Evolutionary conservation across 2,797 vertebrate species (phyloP).

Genomic region (Delichon dasypus): DNA sequence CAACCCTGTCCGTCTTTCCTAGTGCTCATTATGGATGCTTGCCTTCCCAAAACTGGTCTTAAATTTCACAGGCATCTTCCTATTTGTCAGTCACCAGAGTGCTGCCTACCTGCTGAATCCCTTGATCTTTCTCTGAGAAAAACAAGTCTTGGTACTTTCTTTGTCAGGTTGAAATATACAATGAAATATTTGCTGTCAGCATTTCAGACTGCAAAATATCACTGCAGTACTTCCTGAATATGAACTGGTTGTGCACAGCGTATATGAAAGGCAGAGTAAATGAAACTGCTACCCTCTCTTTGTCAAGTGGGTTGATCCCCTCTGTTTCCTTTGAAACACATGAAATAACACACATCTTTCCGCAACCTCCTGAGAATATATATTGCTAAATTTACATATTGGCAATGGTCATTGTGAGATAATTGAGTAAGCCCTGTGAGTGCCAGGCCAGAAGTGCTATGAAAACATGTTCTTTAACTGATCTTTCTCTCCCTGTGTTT

Average conservation of each 20-base stretch:
- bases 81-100: neutral
- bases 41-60: neutral
- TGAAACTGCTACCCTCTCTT: neutral
- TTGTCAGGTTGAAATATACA: neutral
- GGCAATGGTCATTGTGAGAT: neutral
- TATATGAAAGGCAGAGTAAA: neutral
- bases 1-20: neutral
- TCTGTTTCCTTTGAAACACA: neutral
- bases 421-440: neutral
- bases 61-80: neutral
- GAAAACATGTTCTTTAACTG: neutral
- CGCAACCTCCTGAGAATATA: neutral
- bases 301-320: neutral
- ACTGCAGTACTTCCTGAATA: neutral
- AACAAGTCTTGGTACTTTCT: neutral
- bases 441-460: neutral
- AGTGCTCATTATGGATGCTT: neutral
- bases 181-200: neutral
- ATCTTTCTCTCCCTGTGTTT: neutral
- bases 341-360: neutral
- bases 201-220: neutral
- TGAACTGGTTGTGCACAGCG: neutral
- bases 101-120: neutral
- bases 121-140: neutral
- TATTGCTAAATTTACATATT: neutral